Conservation (phyloP, 2,113 vertebrate genomes). For the Ondatra zibethicus region DNA sequence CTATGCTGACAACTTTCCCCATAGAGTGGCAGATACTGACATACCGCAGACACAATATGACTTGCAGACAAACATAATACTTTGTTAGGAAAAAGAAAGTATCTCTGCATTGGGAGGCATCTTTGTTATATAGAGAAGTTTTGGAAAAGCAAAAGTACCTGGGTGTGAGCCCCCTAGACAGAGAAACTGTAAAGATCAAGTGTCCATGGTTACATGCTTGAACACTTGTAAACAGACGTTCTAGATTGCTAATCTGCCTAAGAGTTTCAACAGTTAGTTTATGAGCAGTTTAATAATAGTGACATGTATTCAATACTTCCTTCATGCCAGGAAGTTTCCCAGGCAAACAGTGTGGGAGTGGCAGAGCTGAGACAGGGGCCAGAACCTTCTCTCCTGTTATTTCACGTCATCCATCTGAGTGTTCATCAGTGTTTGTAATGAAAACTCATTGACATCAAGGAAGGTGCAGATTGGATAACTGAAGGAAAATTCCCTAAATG, state of each 20-base stretch:
- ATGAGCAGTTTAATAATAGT: background rate
- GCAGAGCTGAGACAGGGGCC: background rate
- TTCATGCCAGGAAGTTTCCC: background rate
- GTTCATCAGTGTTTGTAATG: background rate
- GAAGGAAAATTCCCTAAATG: too few species aligned
- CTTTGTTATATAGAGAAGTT: slow-evolving; percentile 5
- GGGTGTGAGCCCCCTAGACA: background rate
- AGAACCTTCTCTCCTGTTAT: background rate
- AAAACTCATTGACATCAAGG: background rate
- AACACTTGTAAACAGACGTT: slow-evolving; percentile 30
- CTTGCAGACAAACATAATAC: background rate
- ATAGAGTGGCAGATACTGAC: background rate
- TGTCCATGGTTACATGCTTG: background rate
- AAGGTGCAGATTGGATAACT: background rate
- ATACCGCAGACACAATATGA: background rate
- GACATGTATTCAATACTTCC: background rate
- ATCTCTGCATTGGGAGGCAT: background rate
- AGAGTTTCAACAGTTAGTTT: background rate
- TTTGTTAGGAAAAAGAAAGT: background rate
- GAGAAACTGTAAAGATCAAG: background rate
- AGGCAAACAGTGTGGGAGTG: background rate
- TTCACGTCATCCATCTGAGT: background rate
- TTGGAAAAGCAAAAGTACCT: slow-evolving; percentile 9
- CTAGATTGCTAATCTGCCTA: background rate
- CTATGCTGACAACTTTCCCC: background rate